Evolutionary conservation across 2,113 vertebrate species (phyloP), one percentile per base, ranked within the genome.

Genomic region (Rynchops niger): DNA sequence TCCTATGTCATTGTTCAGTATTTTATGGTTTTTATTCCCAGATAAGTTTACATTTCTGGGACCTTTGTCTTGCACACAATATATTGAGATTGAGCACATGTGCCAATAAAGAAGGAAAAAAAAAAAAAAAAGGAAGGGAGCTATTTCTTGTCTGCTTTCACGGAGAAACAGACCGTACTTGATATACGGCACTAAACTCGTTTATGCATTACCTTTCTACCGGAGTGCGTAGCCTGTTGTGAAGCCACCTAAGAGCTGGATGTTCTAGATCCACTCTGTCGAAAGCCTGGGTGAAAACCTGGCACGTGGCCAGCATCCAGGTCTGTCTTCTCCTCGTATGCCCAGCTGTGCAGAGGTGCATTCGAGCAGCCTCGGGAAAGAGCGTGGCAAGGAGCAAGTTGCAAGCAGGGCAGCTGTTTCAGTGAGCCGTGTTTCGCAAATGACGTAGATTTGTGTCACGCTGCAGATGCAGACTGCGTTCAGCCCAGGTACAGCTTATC

Each of bases 391-490:
- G 63, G 26, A 72, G 62, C 42, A 49, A 69, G 62, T 79, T 82
- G 62, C 21, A 25, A 56, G 40, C 9, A 40, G 25, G 14, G 40
- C 36, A 43, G 53, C 72, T 36, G 29, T 18, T 88, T 65, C 80
- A 30, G 22, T 34, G 61, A 81, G 49, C 49, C 1, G 0, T 5
- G 45, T 34, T 70, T 49, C 40, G 21, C 45, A 58, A 22, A 62
- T 1, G 0, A 5, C 0, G 6, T 36, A 49, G 34, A 32, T 36
- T 25, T 53, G 70, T 76, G 56, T 15, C 12, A 27, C 2, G 1
- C 30, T n/a, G 73, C 50, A 56, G 88, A 17, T 9, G 14, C 71
- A 81, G 27, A 6, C 49, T 49, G 5, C 49, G 43, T 30, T 55
- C 55, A 53, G 40, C 27, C 42, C 45, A 36, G 19, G 7, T 20